Conservation (phyloP, 2,797 vertebrate genomes). For the Pterois miles region DNA sequence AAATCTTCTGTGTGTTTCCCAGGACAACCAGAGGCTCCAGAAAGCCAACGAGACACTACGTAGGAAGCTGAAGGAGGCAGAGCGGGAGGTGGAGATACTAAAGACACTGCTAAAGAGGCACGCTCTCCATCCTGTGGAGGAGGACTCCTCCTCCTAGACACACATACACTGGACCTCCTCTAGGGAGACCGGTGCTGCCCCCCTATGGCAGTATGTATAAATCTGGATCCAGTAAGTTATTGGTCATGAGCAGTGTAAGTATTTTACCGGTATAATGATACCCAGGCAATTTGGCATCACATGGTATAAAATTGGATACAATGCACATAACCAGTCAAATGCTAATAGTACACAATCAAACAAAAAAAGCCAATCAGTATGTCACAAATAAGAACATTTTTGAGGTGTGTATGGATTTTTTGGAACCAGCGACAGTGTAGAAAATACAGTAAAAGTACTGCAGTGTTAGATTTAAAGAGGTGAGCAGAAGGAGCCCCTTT, state of each 20-base stretch:
- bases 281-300: not conserved
- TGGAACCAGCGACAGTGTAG: not conserved
- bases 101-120: constrained; percentile 82
- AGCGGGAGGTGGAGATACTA: constrained; percentile 81
- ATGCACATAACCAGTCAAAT: constrained; percentile 4
- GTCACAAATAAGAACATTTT: constrained; percentile 6
- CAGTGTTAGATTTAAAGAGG: not conserved
- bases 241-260: constrained; percentile 22
- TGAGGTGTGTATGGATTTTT: not conserved
- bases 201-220: constrained; percentile 32
- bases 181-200: constrained; percentile 47
- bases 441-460: not conserved
- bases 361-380: constrained; percentile 1
- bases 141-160: constrained; percentile 81
- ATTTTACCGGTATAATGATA: constrained; percentile 19
- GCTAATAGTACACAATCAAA: constrained; percentile 6
- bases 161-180: not conserved
- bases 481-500: not conserved
- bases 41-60: constrained; percentile 78
- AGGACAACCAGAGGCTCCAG: constrained; percentile 82
- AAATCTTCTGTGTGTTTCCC: constrained; percentile 20
- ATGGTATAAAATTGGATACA: not conserved
- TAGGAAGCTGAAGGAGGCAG: constrained; percentile 79
- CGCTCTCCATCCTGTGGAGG: constrained; percentile 79
- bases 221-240: constrained; percentile 25